Evolutionary conservation across 2,888 invertebrate genomes (phyloP).

Genomic region (Gibbula magus): DNA sequence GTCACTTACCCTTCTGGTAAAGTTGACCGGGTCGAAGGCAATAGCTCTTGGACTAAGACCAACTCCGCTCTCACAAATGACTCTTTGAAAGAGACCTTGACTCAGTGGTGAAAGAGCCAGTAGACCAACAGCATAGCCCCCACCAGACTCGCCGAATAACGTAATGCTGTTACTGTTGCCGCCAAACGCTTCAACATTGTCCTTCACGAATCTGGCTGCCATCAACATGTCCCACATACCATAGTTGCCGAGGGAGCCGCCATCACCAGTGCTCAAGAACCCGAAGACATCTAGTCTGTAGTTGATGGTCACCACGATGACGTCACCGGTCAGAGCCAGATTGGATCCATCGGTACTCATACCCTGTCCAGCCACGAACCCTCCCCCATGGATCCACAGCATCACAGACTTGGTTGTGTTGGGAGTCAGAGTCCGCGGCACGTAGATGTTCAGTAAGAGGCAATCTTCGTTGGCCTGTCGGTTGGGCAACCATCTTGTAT

Average conservation of each 20-base stretch:
- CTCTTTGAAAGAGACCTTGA: slow-evolving; percentile 52
- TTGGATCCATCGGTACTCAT: slow-evolving; percentile 79
- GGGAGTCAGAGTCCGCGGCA: slow-evolving; percentile 85
- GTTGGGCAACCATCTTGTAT: slow-evolving; percentile 79
- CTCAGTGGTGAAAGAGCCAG: slow-evolving; percentile 53
- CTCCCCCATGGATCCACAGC: slow-evolving; percentile 95
- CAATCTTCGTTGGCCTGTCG: slow-evolving; percentile 96
- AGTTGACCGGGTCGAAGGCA: slow-evolving; percentile 30
- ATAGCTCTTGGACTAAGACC: slow-evolving; percentile 39
- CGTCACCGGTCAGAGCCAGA: slow-evolving; percentile 90
- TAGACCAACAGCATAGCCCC: slow-evolving; percentile 45
- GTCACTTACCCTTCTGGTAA: slow-evolving; percentile 26
- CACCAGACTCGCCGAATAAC: slow-evolving; percentile 62
- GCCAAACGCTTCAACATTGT: slow-evolving; percentile 81
- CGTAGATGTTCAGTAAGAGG: slow-evolving; percentile 94
- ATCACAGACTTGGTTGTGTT: slow-evolving; percentile 82
- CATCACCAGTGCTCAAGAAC: slow-evolving; percentile 89
- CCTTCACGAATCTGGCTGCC: slow-evolving; percentile 93
- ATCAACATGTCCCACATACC: slow-evolving; percentile 94
- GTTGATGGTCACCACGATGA: slow-evolving; percentile 95
- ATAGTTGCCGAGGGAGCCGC: slow-evolving; percentile 90
- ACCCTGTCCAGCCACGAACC: slow-evolving; percentile 93
- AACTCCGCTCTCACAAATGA: slow-evolving; percentile 55
- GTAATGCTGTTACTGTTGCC: slow-evolving; percentile 53
- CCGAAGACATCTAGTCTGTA: slow-evolving; percentile 94